Percentiles rank a stretch among this genome's conserved stretches.
These are phyloP conservation scores for Elgaria multicarinata DNA, from an alignment of 2,113 vertebrate genomes.

Conservation along the genomic window DNA sequence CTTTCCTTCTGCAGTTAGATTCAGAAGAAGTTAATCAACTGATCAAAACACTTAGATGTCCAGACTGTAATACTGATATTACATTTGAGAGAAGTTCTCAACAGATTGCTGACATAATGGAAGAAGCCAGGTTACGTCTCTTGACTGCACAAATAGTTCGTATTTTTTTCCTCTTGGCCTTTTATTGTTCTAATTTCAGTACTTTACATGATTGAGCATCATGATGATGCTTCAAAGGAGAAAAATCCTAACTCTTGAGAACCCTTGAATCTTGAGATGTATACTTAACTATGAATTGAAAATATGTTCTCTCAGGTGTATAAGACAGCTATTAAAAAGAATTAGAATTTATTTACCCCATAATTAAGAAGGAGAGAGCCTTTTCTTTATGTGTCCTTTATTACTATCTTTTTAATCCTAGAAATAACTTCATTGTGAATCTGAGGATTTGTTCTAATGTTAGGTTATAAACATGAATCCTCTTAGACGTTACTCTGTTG, in stretches of 20 bases:
- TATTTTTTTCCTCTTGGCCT: constrained; percentile 1
- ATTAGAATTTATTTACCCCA: background rate
- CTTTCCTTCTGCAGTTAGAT: constrained; percentile 35
- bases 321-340: background rate
- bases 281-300: background rate
- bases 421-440: background rate
- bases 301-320: background rate
- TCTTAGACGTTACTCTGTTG: background rate
- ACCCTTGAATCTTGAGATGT: background rate
- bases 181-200: background rate
- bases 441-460: background rate
- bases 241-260: background rate
- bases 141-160: constrained; percentile 60
- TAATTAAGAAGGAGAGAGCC: background rate
- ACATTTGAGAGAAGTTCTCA: constrained; percentile 36
- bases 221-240: background rate
- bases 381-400: background rate
- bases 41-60: constrained; percentile 31
- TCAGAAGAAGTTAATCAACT: constrained; percentile 41
- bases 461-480: background rate
- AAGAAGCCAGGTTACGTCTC: constrained; percentile 62
- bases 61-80: constrained; percentile 45
- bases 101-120: constrained; percentile 57
- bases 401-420: background rate
- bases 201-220: background rate